Base-by-base conservation (phyloP, 2,113 vertebrate species). In the Falco punctatus region DNA sequence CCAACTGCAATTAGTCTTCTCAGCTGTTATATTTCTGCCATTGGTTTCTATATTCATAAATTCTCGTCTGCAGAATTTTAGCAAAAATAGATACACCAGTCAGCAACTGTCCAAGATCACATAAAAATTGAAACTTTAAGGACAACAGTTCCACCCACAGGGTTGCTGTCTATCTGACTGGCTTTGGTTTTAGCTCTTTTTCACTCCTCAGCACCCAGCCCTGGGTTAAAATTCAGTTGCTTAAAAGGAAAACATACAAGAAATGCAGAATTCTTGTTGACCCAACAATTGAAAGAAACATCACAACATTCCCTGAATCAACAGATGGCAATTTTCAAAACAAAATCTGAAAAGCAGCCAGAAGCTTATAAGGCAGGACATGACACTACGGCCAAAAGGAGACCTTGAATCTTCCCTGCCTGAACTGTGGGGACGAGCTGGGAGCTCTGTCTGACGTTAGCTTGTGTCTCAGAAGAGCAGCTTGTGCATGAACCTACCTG, bases 321-420 rank as follows among this genome's bases (percentile, higher is more conserved):
- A 87, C 91, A 95, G 89, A 87, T 38, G 66, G 58, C 42, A 69
- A 70, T 91, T 95, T 80, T 72, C 91, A 92, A 95, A 96, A 73
- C 83, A 89, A 91, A 80, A 71, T 85, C 74, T 91, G 78, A 91
- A 52, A 42, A 62, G 88, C 86, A 38, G 58, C 81, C 86, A 95
- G 74, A 38, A 85, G 71, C 26, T 81, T 69, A 4, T 46, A 75
- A 65, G 30, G 65, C 81, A 84, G 49, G 73, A 88, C 7, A 5
- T 55, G 77, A 74, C 59, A 40, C 69, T 57, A 2, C 5, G 80
- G 65, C 49, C 58, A 86, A 89, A 69, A 15, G 0, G 17, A 88
- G 91, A 81, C 86, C 70, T 87, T 65, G 84, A 89, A 42, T 70
- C 73, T 82, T 69, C 46, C 28, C 49, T 70, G 73, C 49, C 61